Evolutionary conservation across 2,113 vertebrate species (phyloP), one percentile per base, ranked within the genome.

Genomic region (Onychostoma macrolepis): DNA sequence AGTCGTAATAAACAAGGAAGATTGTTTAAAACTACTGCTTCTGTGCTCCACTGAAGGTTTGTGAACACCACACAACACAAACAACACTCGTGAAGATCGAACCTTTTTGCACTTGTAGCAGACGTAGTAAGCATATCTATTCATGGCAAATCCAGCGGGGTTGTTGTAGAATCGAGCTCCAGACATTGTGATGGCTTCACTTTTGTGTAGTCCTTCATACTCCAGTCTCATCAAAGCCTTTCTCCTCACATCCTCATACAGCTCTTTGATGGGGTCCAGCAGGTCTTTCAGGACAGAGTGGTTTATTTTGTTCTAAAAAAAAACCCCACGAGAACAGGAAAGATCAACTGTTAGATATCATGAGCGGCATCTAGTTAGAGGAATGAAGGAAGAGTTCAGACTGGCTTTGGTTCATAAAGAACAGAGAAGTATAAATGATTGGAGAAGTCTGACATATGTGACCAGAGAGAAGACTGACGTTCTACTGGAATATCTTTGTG

Each of bases 21-120:
- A 6, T 6, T 11, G 33, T 38, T 41, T 21, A 5, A 72, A 72
- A 72, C 30, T 7, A 1, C 56, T 67, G n/a, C 26, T 26, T 65
- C 26, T 71, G 30, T 36, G 67, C 10, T 72, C 11, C 30, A 28
- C 65, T 75, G 17, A 56, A 56, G n/a, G 56, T 71, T 56, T 84
- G 7, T 21, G 41, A 43, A 24, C 12, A 77, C 10, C 12, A 63
- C 19, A 43, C 4, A 28, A 12, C 15, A 69, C 38, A 33, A 7
- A 65, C 61, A 58, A 33, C 6, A 4, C 12, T 4, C 26, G 1
- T 33, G 50, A 19, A 17, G n/a, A n/a, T 24, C 50, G 6, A 53
- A 99, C 98, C 98, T 99, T 99, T 93, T 97, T 99, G 95, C 98
- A 99, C 91, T 99, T 99, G 95, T 96, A 99, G 95, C 98, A 99